Evolutionary conservation across 2,113 vertebrate genomes (phyloP).

Genomic region (Callionymus lyra): DNA sequence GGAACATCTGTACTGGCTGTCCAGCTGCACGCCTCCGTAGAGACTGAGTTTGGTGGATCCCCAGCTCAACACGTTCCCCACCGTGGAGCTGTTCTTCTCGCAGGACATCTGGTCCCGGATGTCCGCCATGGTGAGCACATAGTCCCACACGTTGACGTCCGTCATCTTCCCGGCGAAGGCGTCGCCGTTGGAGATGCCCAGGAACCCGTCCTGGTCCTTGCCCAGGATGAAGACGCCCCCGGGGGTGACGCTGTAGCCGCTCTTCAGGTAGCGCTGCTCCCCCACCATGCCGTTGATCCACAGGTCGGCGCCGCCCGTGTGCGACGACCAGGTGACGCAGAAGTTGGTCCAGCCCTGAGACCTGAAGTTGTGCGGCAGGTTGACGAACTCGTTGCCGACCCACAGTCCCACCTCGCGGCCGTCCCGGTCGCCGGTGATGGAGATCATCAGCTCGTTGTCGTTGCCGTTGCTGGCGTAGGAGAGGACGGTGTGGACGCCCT

Average conservation of each 20-base stretch:
- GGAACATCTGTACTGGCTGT: constrained; percentile 64
- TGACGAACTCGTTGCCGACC: constrained; percentile 67
- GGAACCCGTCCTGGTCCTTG: constrained; percentile 65
- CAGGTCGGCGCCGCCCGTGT: constrained; percentile 44
- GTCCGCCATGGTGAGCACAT: constrained; percentile 49
- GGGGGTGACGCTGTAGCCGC: constrained; percentile 44
- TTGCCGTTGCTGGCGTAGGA: constrained; percentile 64
- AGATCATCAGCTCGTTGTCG: constrained; percentile 69
- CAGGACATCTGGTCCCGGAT: constrained; percentile 65
- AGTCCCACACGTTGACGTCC: constrained; percentile 72
- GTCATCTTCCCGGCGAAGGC: constrained; percentile 68
- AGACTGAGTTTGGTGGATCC: constrained; percentile 63
- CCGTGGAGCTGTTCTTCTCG: constrained; percentile 11
- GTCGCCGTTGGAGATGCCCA: constrained; percentile 62
- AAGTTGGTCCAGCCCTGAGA: constrained; percentile 66
- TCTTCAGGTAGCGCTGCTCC: constrained; percentile 44
- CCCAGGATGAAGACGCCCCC: constrained; percentile 67
- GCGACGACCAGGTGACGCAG: constrained; percentile 71
- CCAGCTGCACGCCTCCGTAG: constrained; percentile 71
- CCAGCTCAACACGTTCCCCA: constrained; percentile 73
- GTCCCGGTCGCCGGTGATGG: constrained; percentile 31
- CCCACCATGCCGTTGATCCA: constrained; percentile 69
- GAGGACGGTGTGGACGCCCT: constrained; percentile 56
- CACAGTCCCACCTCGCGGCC: constrained; percentile 58
- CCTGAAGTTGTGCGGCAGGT: constrained; percentile 54